Conservation (phyloP, 2,797 vertebrate species). For the Enteromius trimaculatus region DNA sequence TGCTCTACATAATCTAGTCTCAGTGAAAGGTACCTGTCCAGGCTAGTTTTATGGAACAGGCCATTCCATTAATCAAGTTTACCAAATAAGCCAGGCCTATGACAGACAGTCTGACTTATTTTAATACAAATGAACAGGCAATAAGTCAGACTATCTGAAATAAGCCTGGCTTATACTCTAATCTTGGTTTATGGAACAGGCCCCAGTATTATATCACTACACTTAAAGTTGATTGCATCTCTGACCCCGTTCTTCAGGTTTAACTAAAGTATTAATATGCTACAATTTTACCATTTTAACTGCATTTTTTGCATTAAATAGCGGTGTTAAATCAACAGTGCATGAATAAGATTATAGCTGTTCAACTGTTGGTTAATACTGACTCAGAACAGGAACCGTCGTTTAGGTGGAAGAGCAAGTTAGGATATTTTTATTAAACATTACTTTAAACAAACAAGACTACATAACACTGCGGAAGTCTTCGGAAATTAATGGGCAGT, state of each 20-base stretch:
- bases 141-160: too few relatives aligned
- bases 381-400: background rate
- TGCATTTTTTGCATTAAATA: too few relatives aligned
- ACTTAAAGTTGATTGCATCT: background rate
- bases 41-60: too few relatives aligned
- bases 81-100: too few relatives aligned
- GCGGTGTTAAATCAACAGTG: background rate
- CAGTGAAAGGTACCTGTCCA: too few relatives aligned
- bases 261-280: background rate
- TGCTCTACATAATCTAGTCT: too few relatives aligned
- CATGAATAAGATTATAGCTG: background rate
- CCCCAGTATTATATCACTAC: too few relatives aligned
- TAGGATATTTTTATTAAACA: slow-evolving; percentile 41
- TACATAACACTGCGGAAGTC: background rate
- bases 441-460: background rate
- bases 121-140: too few relatives aligned
- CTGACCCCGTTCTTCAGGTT: background rate
- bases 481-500: background rate
- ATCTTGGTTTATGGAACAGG: too few relatives aligned
- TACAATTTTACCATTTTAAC: background rate
- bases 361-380: background rate
- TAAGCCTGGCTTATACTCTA: too few relatives aligned
- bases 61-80: too few relatives aligned
- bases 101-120: too few relatives aligned
- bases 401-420: slow-evolving; percentile 11